Conservation (phyloP, 92 coral and sea anemone species). For the Desmophyllum pertusum region DNA sequence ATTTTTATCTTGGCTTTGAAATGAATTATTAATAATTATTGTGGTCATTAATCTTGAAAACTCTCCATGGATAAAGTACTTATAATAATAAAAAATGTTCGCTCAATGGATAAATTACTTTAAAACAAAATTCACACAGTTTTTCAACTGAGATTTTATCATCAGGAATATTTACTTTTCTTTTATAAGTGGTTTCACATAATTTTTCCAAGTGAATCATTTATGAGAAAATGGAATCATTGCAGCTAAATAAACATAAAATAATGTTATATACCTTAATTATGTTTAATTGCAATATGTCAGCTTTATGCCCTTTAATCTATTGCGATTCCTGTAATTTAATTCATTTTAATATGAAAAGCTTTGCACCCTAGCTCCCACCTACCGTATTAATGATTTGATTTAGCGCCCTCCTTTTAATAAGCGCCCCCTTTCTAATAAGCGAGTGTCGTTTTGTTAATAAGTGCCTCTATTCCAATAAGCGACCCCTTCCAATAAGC, state of each 20-base stretch:
- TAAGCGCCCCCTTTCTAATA: too few relatives aligned
- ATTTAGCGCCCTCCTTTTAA: too few relatives aligned
- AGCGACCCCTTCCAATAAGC: too few relatives aligned
- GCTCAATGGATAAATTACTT: too few relatives aligned
- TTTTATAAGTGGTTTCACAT: neutral
- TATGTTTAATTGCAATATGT: neutral
- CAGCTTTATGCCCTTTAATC: neutral
- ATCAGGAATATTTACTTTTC: neutral
- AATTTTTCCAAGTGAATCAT: neutral
- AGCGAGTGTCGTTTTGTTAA: too few relatives aligned
- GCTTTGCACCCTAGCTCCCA: too few relatives aligned
- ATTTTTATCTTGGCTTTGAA: slow-evolving; percentile 12
- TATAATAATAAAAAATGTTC: neutral
- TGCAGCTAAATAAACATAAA: neutral
- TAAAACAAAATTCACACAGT: neutral
- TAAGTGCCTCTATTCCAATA: too few relatives aligned
- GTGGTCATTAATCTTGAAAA: too few relatives aligned
- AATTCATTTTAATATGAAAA: too few relatives aligned
- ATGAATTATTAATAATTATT: neutral
- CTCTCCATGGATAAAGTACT: too few relatives aligned
- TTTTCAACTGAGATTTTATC: neutral
- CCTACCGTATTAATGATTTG: too few relatives aligned
- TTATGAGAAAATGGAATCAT: neutral
- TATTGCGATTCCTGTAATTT: too few relatives aligned
- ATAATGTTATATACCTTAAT: neutral